phyloP scores from a whole-genome alignment of 2,113 vertebrate species.

The Cathartes aura region DNA sequence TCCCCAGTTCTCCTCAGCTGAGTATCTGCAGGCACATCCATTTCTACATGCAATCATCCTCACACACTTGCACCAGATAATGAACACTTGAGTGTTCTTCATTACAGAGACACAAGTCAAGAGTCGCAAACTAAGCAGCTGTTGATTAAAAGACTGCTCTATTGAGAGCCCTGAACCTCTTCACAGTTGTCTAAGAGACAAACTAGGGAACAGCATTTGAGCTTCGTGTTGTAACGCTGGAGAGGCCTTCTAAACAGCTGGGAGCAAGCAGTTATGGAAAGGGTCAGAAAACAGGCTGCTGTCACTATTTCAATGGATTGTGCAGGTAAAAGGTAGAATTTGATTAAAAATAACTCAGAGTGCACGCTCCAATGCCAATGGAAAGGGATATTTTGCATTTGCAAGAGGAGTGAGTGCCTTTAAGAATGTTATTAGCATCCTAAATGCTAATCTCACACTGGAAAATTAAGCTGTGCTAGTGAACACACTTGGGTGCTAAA shows the following conservation, averaged over 20 bases:
- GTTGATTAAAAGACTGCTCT: not conserved
- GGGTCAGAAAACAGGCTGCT: not conserved
- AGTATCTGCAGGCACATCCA: not conserved
- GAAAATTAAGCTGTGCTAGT: not conserved
- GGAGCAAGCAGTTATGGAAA: not conserved
- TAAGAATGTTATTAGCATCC: not conserved
- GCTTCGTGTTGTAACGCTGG: not conserved
- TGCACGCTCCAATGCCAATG: not conserved
- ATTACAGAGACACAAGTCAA: not conserved
- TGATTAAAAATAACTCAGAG: not conserved
- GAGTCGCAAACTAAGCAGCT: not conserved
- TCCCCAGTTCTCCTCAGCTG: not conserved
- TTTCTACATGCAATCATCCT: not conserved
- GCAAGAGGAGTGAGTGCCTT: not conserved
- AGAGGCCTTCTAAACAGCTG: not conserved
- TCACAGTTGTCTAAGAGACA: not conserved
- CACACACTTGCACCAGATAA: not conserved
- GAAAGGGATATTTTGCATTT: not conserved
- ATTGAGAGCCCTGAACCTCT: not conserved
- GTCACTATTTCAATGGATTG: not conserved
- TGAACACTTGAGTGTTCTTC: conserved; percentile 18
- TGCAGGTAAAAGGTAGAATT: not conserved
- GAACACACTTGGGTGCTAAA: not conserved
- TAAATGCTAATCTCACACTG: not conserved
- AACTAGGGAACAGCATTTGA: not conserved